Percentiles rank a stretch among this genome's conserved stretches.
Conservation (phyloP, 2,888 invertebrate species). For the Papilio elwesi region DNA sequence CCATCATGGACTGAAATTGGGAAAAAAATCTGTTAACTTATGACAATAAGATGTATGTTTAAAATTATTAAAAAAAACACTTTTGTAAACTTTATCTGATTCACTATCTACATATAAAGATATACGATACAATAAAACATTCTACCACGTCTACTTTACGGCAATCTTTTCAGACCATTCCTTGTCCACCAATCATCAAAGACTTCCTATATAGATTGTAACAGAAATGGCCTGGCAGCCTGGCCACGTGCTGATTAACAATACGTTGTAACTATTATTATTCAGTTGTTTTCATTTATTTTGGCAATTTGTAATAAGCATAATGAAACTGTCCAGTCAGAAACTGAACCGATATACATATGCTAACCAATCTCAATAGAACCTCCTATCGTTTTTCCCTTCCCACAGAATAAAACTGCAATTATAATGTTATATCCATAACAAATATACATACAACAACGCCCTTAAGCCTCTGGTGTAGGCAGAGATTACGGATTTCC, state of each 20-base stretch:
- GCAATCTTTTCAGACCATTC: not conserved
- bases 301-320: not conserved
- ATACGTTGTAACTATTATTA: no score
- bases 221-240: constrained; percentile 4
- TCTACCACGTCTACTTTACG: not conserved
- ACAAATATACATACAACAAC: no score
- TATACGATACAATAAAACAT: not conserved
- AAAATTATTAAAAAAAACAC: not conserved
- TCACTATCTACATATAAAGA: not conserved
- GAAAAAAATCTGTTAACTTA: no score
- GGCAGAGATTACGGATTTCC: no score
- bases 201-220: constrained; percentile 8
- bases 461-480: no score
- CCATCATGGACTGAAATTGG: no score
- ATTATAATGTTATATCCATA: no score
- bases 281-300: constrained; percentile 11
- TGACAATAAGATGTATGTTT: no score
- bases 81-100: not conserved
- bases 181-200: not conserved
- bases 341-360: not conserved
- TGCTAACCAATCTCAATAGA: not conserved
- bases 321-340: not conserved
- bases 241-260: not conserved
- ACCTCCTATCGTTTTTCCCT: no score
- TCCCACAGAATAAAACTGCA: no score